A percentile compares a stretch with the other conserved stretches of the same genome.
Conservation (phyloP, 1,140 invertebrate genomes). For the Cyclargus thomasi region DNA sequence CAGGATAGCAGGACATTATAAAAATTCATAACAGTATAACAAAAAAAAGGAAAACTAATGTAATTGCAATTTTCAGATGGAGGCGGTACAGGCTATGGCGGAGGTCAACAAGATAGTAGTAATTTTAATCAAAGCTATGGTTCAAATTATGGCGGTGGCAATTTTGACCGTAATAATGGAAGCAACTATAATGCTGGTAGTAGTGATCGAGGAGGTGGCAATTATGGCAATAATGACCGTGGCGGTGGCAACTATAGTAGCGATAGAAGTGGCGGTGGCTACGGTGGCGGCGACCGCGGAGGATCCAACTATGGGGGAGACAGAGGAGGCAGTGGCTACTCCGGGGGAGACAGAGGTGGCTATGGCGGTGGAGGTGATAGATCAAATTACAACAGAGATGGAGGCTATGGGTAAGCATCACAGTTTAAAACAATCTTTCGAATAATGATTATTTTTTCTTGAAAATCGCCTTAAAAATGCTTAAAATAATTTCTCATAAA, state of each 20-base stretch:
- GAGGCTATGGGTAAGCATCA: constrained; percentile 63
- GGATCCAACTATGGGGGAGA: constrained; percentile 62
- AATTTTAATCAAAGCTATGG: constrained; percentile 54
- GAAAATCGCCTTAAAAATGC: too few relatives aligned
- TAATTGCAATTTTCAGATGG: constrained; percentile 30
- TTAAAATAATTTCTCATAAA: too few relatives aligned
- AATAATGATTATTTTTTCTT: too few relatives aligned
- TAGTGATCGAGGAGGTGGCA: constrained; percentile 43
- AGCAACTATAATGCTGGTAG: constrained; percentile 49
- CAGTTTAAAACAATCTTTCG: constrained; percentile 16
- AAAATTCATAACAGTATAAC: background rate
- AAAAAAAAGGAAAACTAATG: background rate
- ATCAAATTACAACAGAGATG: constrained; percentile 67
- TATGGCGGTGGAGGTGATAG: constrained; percentile 64
- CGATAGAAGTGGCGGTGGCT: constrained; percentile 44
- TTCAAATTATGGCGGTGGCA: constrained; percentile 42
- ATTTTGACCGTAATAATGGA: constrained; percentile 52
- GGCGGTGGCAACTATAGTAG: constrained; percentile 46
- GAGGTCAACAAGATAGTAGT: constrained; percentile 43
- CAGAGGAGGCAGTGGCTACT: constrained; percentile 50
- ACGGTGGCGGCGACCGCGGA: constrained; percentile 42
- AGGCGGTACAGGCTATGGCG: constrained; percentile 39
- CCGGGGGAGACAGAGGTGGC: constrained; percentile 54
- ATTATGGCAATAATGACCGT: constrained; percentile 41
- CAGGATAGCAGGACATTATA: too few relatives aligned